phyloP scores from a whole-genome alignment of 2,113 vertebrate species.

The Podilymbus podiceps region DNA sequence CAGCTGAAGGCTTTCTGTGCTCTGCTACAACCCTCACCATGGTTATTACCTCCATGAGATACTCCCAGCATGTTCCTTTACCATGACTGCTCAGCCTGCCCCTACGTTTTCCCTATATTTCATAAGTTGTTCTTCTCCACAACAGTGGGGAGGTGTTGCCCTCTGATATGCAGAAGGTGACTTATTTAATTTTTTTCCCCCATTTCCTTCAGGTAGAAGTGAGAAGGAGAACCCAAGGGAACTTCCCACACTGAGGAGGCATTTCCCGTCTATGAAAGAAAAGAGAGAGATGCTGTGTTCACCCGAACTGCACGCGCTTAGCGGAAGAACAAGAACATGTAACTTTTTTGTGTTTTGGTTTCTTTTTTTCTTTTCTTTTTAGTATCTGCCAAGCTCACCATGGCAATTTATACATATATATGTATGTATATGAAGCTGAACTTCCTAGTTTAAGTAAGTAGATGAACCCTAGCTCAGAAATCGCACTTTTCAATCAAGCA shows the following conservation, averaged over 20 bases:
- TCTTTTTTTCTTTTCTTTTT: background rate
- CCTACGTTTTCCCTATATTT: accelerated
- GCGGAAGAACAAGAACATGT: background rate
- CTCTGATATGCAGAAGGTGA: background rate
- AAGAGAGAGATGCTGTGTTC: background rate
- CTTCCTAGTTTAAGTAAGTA: background rate
- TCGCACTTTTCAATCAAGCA: background rate
- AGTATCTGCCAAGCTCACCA: background rate
- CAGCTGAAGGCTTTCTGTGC: background rate
- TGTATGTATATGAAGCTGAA: background rate
- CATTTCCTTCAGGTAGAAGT: background rate
- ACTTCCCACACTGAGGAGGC: background rate
- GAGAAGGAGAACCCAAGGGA: background rate
- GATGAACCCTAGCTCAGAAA: background rate
- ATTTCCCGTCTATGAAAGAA: background rate
- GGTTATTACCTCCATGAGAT: background rate
- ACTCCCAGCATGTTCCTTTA: background rate
- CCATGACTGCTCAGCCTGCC: background rate
- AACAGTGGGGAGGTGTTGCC: background rate
- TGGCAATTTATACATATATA: background rate
- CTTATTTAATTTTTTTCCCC: background rate
- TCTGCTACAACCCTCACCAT: background rate
- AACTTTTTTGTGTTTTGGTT: background rate
- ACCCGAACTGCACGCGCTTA: accelerated
- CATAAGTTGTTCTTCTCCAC: background rate